Evolutionary conservation across 2,113 vertebrate species (phyloP).

Genomic region (Rattus rattus): DNA sequence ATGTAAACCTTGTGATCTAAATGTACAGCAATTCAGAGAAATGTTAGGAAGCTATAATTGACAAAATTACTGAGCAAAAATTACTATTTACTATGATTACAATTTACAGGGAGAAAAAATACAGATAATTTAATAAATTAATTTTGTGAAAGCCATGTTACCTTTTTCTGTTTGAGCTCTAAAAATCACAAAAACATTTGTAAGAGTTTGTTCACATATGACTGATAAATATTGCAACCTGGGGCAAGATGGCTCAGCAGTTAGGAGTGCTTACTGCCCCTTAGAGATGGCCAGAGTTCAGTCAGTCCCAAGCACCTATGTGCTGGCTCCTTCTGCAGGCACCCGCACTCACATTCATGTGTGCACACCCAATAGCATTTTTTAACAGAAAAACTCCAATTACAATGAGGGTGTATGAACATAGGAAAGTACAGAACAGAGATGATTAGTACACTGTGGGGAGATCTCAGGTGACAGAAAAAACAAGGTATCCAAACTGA

Average conservation of each 20-base stretch:
- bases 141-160: neutral
- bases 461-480: neutral
- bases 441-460: neutral
- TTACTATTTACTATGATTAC: neutral
- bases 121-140: slow-evolving; percentile 15
- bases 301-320: neutral
- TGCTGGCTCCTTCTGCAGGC: neutral
- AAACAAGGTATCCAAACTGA: neutral
- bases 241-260: neutral
- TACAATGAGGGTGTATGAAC: neutral
- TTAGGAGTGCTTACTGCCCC: neutral
- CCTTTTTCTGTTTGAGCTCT: neutral
- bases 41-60: neutral
- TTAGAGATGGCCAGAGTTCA: neutral
- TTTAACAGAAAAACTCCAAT: neutral
- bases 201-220: neutral
- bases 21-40: neutral
- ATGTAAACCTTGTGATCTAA: slow-evolving; percentile 99
- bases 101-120: neutral
- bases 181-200: slow-evolving; percentile 15
- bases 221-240: neutral
- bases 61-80: neutral
- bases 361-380: neutral
- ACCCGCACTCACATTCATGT: neutral
- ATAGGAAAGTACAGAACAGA: neutral